Conservation (phyloP, 2,797 vertebrate genomes). For the Epinephelus malabaricus region DNA sequence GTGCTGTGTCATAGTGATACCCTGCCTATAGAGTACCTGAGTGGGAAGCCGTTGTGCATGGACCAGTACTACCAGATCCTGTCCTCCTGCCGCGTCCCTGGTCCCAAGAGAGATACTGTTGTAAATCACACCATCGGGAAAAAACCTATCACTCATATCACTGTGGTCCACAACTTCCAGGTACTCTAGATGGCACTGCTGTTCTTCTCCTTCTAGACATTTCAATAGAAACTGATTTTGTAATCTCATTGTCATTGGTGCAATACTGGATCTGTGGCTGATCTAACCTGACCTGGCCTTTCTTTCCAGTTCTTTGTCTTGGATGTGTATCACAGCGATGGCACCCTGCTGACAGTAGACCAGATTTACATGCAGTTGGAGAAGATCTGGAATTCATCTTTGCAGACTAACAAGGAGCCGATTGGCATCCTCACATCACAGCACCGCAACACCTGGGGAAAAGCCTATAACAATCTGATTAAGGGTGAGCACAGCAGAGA, state of each 20-base stretch:
- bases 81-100: conserved; percentile 95
- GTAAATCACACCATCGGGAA: conserved; percentile 88
- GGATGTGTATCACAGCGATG: conserved; percentile 96
- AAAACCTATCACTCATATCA: conserved; percentile 90
- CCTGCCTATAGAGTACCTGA: conserved; percentile 92
- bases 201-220: conserved; percentile 14
- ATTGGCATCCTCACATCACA: conserved; percentile 97
- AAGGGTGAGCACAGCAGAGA: conserved; percentile 87
- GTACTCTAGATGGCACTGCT: conserved; percentile 75
- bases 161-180: conserved; percentile 98
- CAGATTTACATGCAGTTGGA: conserved; percentile 96
- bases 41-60: conserved; percentile 95
- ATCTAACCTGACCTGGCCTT: conserved; percentile 1
- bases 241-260: background rate
- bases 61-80: conserved; percentile 98
- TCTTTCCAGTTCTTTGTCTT: conserved; percentile 92
- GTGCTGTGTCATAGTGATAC: conserved; percentile 86
- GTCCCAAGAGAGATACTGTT: conserved; percentile 92
- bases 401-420: conserved; percentile 98
- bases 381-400: conserved; percentile 98
- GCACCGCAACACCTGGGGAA: conserved; percentile 98
- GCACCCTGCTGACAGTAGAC: conserved; percentile 91
- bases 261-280: background rate
- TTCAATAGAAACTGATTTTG: background rate
- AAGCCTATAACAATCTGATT: conserved; percentile 95